Evolutionary conservation across 2,888 invertebrate species (phyloP).

Genomic region (Acrobeloides nanus): DNA sequence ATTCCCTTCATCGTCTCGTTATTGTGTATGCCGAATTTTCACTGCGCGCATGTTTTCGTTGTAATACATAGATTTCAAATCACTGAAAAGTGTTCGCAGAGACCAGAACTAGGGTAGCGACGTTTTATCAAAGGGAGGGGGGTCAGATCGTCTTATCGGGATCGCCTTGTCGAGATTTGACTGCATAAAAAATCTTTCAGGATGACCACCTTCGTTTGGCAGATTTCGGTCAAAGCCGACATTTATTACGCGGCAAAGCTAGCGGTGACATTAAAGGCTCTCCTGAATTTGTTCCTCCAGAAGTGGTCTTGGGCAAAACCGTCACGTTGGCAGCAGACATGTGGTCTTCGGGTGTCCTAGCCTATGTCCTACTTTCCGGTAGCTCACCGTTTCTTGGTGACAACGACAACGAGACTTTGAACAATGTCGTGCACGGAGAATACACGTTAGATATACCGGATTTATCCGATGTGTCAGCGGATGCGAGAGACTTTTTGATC

Average conservation of each 20-base stretch:
- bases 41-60: too few relatives aligned
- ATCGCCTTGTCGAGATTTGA: too few relatives aligned
- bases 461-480: slow-evolving; percentile 65
- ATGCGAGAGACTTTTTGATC: slow-evolving; percentile 81
- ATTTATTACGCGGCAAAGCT: slow-evolving; percentile 68
- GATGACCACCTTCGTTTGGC: slow-evolving; percentile 78
- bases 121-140: too few relatives aligned
- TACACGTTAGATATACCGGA: slow-evolving; percentile 56
- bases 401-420: slow-evolving; percentile 80
- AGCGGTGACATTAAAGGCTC: slow-evolving; percentile 62
- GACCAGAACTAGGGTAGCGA: too few relatives aligned
- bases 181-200: too few relatives aligned
- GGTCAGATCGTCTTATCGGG: too few relatives aligned
- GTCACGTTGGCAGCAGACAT: slow-evolving; percentile 76
- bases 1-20: too few relatives aligned
- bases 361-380: slow-evolving; percentile 65
- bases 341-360: slow-evolving; percentile 82
- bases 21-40: too few relatives aligned
- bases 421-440: slow-evolving; percentile 57
- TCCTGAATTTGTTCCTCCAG: slow-evolving; percentile 64
- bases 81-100: too few relatives aligned
- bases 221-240: slow-evolving; percentile 76
- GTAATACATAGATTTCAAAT: too few relatives aligned
- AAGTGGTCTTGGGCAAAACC: slow-evolving; percentile 70
- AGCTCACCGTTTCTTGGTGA: slow-evolving; percentile 69